A percentile compares a stretch with the other conserved stretches of the same genome.
Conservation (phyloP, 2,888 invertebrate genomes). For the Alloplasta piceator region DNA sequence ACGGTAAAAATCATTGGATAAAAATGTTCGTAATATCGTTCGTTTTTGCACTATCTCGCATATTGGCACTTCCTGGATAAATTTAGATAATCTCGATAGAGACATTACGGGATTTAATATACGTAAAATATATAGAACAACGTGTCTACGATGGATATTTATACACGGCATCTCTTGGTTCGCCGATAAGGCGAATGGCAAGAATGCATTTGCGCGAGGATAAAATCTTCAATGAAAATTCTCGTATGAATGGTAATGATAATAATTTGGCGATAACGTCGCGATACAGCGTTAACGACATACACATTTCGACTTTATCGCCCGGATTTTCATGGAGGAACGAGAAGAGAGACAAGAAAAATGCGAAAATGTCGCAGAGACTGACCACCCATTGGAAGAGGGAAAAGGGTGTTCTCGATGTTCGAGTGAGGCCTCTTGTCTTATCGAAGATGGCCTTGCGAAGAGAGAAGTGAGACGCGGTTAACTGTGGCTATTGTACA, state of each 20-base stretch:
- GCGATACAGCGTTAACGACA: conserved; percentile 54
- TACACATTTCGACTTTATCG: conserved; percentile 54
- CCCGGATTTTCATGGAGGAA: conserved; percentile 36
- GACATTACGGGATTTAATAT: conserved; percentile 40
- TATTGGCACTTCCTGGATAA: conserved; percentile 53
- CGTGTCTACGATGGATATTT: conserved; percentile 31
- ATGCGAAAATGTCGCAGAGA: conserved; percentile 34
- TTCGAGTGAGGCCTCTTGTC: conserved; percentile 30
- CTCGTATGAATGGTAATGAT: background rate
- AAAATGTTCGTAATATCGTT: conserved; percentile 35
- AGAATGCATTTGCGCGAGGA: conserved; percentile 45
- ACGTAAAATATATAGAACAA: conserved; percentile 32
- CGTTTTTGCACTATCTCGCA: conserved; percentile 25
- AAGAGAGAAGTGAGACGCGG: conserved; percentile 32
- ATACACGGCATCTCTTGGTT: conserved; percentile 25
- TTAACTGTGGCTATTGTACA: conserved; percentile 52
- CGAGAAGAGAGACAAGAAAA: conserved; percentile 1
- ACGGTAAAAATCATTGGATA: conserved; percentile 12
- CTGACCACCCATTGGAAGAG: conserved; percentile 13
- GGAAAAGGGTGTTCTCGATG: conserved; percentile 37
- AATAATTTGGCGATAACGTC: conserved; percentile 52
- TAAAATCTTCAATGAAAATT: conserved; percentile 39
- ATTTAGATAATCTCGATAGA: conserved; percentile 54
- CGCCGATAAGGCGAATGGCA: conserved; percentile 47
- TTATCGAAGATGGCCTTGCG: conserved; percentile 56